phyloP scores from a whole-genome alignment of 2,113 vertebrate species.

The Pomatorhinus ruficollis region DNA sequence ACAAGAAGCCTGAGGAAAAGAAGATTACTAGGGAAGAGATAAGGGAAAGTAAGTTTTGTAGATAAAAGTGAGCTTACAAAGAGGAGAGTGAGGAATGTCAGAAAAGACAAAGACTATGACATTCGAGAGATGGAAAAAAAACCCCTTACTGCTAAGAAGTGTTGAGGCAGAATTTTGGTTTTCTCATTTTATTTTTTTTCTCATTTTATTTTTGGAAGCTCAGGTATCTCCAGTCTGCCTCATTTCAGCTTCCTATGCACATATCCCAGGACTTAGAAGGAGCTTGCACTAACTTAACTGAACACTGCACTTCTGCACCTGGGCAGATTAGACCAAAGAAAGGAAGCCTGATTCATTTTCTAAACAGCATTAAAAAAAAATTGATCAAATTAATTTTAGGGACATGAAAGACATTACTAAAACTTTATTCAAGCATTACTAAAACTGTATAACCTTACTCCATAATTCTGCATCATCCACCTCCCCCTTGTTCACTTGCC shows the following conservation, averaged over 20 bases:
- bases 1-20: not conserved
- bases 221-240: not conserved
- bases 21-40: not conserved
- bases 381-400: not conserved
- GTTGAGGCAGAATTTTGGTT: not conserved
- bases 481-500: not conserved
- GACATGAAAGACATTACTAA: not conserved
- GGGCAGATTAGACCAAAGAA: not conserved
- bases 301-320: not conserved
- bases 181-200: not conserved
- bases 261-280: not conserved
- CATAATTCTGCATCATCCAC: accelerated
- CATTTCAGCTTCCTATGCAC: not conserved
- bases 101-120: not conserved
- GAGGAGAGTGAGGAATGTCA: not conserved
- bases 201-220: not conserved
- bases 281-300: not conserved
- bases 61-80: not conserved
- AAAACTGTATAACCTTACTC: not conserved
- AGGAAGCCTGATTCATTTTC: not conserved
- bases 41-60: not conserved
- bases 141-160: not conserved
- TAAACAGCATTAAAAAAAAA: not conserved
- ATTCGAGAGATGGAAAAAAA: not conserved
- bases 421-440: no score